Evolutionary conservation across 1,140 invertebrate species (phyloP).

Genomic region (Heliconius melpomene): DNA sequence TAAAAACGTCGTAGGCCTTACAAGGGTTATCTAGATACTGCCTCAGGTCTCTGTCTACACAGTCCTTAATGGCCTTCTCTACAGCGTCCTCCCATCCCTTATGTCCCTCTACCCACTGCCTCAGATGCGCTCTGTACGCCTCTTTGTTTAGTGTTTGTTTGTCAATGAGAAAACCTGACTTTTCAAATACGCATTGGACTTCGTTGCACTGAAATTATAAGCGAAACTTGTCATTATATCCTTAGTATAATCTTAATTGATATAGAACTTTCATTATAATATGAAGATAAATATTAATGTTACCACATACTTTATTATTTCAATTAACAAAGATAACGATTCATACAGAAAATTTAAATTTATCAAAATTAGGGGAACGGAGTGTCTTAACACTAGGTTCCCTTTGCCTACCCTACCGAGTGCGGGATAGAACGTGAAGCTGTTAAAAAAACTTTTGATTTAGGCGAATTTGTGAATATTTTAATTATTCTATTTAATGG

Average conservation of each 20-base stretch:
- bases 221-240: not conserved
- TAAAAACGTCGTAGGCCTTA: slow-evolving; percentile 72
- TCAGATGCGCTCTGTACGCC: slow-evolving; percentile 58
- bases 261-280: not conserved
- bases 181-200: slow-evolving; percentile 72
- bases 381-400: too few relatives aligned
- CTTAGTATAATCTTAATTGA: not conserved
- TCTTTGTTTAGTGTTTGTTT: slow-evolving; percentile 66
- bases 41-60: slow-evolving; percentile 64
- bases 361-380: too few relatives aligned
- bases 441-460: too few relatives aligned
- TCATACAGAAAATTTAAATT: too few relatives aligned
- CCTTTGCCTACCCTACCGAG: too few relatives aligned
- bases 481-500: too few relatives aligned
- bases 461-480: too few relatives aligned
- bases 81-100: slow-evolving; percentile 61
- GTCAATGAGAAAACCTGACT: slow-evolving; percentile 67
- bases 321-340: too few relatives aligned
- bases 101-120: slow-evolving; percentile 59
- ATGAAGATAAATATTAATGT: not conserved
- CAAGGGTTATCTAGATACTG: slow-evolving; percentile 68
- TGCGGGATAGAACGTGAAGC: too few relatives aligned
- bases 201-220: slow-evolving; percentile 62
- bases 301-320: too few relatives aligned
- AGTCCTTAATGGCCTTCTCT: slow-evolving; percentile 66